Evolutionary conservation across 37 sponge, comb jelly and placozoan species (phyloP).

Genomic region (Trichoplax adhaerens): DNA sequence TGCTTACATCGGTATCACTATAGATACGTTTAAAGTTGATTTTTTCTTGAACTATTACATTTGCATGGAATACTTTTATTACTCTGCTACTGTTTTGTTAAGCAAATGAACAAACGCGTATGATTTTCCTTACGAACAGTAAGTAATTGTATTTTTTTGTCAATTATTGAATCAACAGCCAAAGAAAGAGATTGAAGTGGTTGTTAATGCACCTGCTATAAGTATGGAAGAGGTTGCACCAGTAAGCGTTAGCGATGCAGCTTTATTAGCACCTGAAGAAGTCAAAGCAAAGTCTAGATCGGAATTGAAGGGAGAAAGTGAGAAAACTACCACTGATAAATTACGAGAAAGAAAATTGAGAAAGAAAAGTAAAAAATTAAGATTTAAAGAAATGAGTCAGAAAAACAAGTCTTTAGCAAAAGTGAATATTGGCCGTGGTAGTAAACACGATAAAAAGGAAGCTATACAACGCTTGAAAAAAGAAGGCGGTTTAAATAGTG

Average conservation of each 20-base stretch:
- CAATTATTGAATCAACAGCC: neutral
- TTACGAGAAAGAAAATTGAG: constrained; percentile 10
- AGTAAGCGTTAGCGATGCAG: constrained; percentile 6
- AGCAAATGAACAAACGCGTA: too few relatives aligned
- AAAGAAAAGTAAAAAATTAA: constrained; percentile 18
- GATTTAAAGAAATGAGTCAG: constrained; percentile 6
- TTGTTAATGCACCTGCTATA: constrained; percentile 18
- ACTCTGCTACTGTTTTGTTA: too few relatives aligned
- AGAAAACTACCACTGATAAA: constrained; percentile 13
- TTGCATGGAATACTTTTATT: too few relatives aligned
- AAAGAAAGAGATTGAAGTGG: constrained; percentile 4
- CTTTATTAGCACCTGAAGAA: constrained; percentile 10
- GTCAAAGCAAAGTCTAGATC: constrained; percentile 12
- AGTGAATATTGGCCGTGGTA: constrained; percentile 35
- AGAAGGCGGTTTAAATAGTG: constrained; percentile 8
- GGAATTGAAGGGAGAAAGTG: constrained; percentile 6
- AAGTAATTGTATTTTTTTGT: too few relatives aligned
- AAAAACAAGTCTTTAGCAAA: constrained; percentile 24
- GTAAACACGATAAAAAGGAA: constrained; percentile 29
- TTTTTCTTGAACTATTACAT: too few relatives aligned
- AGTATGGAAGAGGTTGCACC: constrained; percentile 15
- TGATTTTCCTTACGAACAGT: too few relatives aligned
- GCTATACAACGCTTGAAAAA: constrained; percentile 11
- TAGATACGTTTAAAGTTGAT: too few relatives aligned
- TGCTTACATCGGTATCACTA: too few relatives aligned